Base-by-base conservation (phyloP, 2,797 vertebrate genomes). In the Varecia variegata region DNA sequence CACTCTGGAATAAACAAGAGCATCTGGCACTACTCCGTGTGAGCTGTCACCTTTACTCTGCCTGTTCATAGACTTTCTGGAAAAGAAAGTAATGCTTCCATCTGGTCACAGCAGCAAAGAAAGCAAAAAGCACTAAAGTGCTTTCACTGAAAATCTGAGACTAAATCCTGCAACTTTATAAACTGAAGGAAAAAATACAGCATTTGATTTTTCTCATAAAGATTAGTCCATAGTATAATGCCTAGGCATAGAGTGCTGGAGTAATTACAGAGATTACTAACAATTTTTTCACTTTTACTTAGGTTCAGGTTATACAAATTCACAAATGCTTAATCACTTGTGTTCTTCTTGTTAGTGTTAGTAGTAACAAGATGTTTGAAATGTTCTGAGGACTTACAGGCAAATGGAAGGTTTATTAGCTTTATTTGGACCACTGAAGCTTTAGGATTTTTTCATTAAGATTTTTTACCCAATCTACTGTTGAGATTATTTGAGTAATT, bases 11-110 rank as follows among this genome's bases (percentile, higher is more conserved):
- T 90, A 98, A 98, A 97, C 93, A 96, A 50, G 47, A 97, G 95
- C 90, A 95, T 96, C 96, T 97, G 94, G 96, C 94, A 32, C 4
- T 1, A 0, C 47, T 96, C 93, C 1, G 88, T 97, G 81, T 88
- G 97, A 97, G 97, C 97, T 97, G 96, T 97, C 97, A 95, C 94
- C 97, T 97, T 97, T 97, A 95, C 89, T 97, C 97, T 94, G 96
- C 95, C 96, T 97, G 94, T 93, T 97, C 97, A 97, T 93, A 97
- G 96, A 96, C 96, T 97, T 97, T 96, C 94, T 95, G 95, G 96
- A 90, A 97, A 76, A 97, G 91, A 86, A 97, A 87, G 73, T 47
- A 73, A 77, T 54, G 77, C 87, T 96, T 96, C 97, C 97, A 98
- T 97, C 95, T 97, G 97, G 95, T 97, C 96, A 96, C 83, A 88